Evolutionary conservation across 2,797 vertebrate species (phyloP).

Genomic region (Lagocephalus sceleratus): DNA sequence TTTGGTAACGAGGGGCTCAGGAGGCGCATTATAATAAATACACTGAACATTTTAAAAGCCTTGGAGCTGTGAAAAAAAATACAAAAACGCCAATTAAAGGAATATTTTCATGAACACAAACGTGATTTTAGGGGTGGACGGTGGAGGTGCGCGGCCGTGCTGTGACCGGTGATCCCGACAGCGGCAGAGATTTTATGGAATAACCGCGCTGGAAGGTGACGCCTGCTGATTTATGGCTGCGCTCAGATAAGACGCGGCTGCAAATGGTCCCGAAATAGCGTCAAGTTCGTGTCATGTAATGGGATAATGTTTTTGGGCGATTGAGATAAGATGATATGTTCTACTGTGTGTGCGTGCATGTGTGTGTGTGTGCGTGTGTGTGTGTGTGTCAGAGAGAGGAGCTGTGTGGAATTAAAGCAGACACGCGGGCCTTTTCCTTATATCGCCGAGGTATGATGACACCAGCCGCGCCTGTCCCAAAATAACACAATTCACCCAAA

Average conservation of each 20-base stretch:
- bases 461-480: constrained; percentile 16
- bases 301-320: constrained; percentile 73
- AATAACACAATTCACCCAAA: constrained; percentile 13
- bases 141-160: constrained; percentile 79
- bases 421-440: constrained; percentile 6
- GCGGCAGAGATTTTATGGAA: constrained; percentile 86
- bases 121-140: constrained; percentile 59
- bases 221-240: constrained; percentile 87
- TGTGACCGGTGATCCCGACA: constrained; percentile 83
- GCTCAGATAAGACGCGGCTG: constrained; percentile 89
- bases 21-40: too few species aligned
- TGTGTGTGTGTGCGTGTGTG: constrained; percentile 22
- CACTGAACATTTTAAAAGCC: too few species aligned
- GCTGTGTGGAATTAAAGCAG: constrained; percentile 9
- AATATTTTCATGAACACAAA: too few species aligned
- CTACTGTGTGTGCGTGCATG: constrained; percentile 7
- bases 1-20: too few species aligned
- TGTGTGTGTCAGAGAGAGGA: neutral
- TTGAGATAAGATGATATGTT: constrained; percentile 73
- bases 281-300: constrained; percentile 84
- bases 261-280: constrained; percentile 84
- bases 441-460: constrained; percentile 7
- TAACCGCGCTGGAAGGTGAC: constrained; percentile 81
- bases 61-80: too few species aligned
- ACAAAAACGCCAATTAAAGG: too few species aligned